phyloP scores from a whole-genome alignment of 2,888 invertebrate genomes.

The Leucozona laternaria region DNA sequence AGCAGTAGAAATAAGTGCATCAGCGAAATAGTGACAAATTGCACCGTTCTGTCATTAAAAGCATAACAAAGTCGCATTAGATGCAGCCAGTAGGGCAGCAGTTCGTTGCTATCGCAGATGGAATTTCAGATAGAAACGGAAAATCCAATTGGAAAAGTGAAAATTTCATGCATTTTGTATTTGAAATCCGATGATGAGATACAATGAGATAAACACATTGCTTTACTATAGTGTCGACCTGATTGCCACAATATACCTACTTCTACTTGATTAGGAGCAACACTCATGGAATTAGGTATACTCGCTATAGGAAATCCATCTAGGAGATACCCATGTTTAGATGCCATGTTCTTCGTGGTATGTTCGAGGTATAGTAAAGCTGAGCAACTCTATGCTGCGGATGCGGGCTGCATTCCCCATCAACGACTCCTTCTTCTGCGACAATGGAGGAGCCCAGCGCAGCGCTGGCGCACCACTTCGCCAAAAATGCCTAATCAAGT shows the following conservation, averaged over 20 bases:
- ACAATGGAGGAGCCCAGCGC: constrained; percentile 13
- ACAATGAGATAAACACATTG: constrained; percentile 5
- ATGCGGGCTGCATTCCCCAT: constrained; percentile 40
- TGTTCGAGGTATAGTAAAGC: too few relatives aligned
- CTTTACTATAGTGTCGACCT: constrained; percentile 28
- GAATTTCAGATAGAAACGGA: constrained; percentile 25
- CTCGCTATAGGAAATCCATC: constrained; percentile 33
- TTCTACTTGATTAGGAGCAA: constrained; percentile 34
- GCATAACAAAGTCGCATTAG: constrained; percentile 47
- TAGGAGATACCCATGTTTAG: not conserved
- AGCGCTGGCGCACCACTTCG: constrained; percentile 48
- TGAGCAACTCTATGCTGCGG: not conserved
- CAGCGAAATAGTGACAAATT: constrained; percentile 56
- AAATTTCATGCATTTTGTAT: constrained; percentile 48
- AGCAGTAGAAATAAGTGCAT: constrained; percentile 29
- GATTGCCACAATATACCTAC: not conserved
- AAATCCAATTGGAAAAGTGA: constrained; percentile 60
- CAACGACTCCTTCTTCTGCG: constrained; percentile 29
- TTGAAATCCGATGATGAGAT: constrained; percentile 29
- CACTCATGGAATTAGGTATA: constrained; percentile 10
- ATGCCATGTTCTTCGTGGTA: too few relatives aligned
- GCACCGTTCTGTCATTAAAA: constrained; percentile 49
- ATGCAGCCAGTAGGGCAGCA: not conserved
- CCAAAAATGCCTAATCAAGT: constrained; percentile 73
- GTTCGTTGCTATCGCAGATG: not conserved